These are phyloP conservation scores for Helicoverpa zea DNA, from an alignment of 1,140 invertebrate genomes.

Conservation along the genomic window DNA sequence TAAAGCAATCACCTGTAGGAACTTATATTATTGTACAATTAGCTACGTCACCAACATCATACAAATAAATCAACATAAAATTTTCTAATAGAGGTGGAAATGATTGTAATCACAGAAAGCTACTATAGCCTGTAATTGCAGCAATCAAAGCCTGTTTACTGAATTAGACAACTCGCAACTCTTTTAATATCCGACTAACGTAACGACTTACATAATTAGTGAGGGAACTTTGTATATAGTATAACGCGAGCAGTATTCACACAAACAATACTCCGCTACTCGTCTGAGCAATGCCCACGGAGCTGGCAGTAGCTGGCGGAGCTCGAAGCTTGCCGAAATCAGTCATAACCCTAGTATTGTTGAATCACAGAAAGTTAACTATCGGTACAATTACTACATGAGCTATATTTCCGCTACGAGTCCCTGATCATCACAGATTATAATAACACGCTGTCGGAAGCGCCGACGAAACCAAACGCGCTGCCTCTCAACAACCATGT, in stretches of 20 bases:
- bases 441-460: neutral
- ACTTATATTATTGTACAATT: conserved; percentile 2
- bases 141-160: no score
- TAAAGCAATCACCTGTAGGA: neutral
- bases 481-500: neutral
- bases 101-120: neutral
- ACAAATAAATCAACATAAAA: conserved; percentile 4
- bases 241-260: neutral
- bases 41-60: neutral
- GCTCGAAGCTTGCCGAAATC: neutral
- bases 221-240: neutral
- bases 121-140: neutral
- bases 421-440: conserved; percentile 14
- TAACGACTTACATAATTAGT: neutral
- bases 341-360: neutral
- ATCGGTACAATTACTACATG: neutral
- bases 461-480: neutral
- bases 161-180: no score
- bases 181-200: neutral
- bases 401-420: conserved; percentile 6
- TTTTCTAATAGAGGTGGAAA: neutral
- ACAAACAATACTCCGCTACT: neutral
- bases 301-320: neutral
- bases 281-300: neutral
- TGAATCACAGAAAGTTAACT: conserved; percentile 27